Conservation (phyloP, 2,113 vertebrate genomes). For the Quiscalus mexicanus region DNA sequence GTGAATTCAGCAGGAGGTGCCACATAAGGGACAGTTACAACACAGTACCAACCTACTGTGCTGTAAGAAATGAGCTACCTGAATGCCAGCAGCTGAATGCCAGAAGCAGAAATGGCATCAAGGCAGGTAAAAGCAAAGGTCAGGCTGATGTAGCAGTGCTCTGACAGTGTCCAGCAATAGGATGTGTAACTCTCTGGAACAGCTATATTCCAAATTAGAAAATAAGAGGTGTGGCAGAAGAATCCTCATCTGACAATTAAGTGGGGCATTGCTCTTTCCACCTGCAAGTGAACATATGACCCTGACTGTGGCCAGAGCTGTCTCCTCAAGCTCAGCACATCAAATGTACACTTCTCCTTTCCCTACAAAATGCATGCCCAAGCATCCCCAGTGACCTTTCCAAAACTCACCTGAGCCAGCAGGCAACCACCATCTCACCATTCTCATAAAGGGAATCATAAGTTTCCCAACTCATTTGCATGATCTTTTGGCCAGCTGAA, state of each 20-base stretch:
- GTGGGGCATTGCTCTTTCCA: not conserved
- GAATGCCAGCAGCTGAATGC: not conserved
- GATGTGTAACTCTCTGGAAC: not conserved
- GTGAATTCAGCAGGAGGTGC: not conserved
- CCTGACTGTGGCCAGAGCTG: not conserved
- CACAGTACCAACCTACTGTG: not conserved
- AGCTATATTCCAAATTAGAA: not conserved
- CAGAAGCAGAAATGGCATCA: not conserved
- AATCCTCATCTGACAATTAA: not conserved
- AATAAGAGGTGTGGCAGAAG: not conserved
- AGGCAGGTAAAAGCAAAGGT: not conserved
- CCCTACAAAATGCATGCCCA: not conserved
- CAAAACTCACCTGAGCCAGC: not conserved
- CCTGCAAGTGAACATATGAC: not conserved
- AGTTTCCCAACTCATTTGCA: not conserved
- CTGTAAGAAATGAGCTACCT: not conserved
- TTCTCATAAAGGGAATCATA: not conserved
- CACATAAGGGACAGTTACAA: not conserved
- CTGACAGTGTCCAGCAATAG: not conserved
- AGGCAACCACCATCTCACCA: not conserved
- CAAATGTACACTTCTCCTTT: accelerated
- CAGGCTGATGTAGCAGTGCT: not conserved
- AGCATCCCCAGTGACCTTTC: not conserved
- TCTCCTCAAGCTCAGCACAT: not conserved
- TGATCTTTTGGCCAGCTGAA: slow-evolving; percentile 22